A percentile compares a stretch with the other conserved stretches of the same genome.
These are phyloP conservation scores for Anabas testudineus DNA, from an alignment of 2,797 vertebrate genomes.

Conservation along the genomic window DNA sequence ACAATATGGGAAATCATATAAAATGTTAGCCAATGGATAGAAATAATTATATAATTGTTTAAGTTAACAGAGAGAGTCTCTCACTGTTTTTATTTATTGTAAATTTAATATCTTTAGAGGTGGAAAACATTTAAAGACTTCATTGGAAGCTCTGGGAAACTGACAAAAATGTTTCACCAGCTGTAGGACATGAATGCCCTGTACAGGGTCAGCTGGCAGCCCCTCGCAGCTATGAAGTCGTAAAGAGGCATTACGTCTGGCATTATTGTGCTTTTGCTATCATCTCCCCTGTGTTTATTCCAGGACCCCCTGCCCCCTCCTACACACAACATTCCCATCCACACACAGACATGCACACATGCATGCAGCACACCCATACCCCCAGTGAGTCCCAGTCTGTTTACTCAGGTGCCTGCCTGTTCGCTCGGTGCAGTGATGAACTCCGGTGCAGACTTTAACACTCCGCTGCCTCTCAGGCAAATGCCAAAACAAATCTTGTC, in stretches of 20 bases:
- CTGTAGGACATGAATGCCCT: conserved; percentile 1
- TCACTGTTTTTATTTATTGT: neutral
- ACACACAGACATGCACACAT: conserved; percentile 27
- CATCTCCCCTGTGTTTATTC: conserved; percentile 51
- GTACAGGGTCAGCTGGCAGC: conserved; percentile 2
- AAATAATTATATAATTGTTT: no score
- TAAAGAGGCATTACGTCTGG: conserved; percentile 19
- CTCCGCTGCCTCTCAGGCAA: conserved; percentile 93
- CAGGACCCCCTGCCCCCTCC: neutral
- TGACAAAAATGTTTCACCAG: neutral
- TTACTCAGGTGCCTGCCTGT: conserved; percentile 88
- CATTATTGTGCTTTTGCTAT: conserved; percentile 57
- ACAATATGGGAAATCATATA: no score
- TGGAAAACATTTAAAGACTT: neutral
- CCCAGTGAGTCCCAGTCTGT: conserved; percentile 75
- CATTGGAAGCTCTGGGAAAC: neutral
- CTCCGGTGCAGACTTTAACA: conserved; percentile 93
- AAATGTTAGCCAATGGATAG: no score
- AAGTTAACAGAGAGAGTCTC: no score
- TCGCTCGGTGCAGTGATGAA: conserved; percentile 89
- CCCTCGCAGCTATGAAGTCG: conserved; percentile 7
- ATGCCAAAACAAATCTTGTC: conserved; percentile 99
- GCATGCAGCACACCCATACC: conserved; percentile 52
- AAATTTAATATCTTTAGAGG: neutral
- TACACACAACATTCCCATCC: neutral